phyloP scores from a whole-genome alignment of 2,113 vertebrate genomes.

The Butastur rufipennis region DNA sequence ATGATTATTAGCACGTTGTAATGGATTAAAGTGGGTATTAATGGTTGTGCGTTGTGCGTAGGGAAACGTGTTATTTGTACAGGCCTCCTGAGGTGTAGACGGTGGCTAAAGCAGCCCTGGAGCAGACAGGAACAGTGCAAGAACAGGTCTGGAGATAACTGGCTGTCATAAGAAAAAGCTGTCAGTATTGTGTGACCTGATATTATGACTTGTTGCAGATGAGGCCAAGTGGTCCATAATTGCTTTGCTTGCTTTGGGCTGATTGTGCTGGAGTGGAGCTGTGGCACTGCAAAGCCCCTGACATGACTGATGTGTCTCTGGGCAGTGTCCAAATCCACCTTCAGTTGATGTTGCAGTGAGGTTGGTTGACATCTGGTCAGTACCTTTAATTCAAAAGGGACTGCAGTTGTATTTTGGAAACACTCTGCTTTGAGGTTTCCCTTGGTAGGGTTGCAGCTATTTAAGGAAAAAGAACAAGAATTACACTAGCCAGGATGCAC shows the following conservation, averaged over 20 bases:
- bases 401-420: not conserved
- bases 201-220: not conserved
- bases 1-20: not conserved
- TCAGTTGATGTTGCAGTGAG: fast-evolving
- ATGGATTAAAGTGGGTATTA: not conserved
- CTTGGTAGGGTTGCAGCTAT: not conserved
- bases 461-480: not conserved
- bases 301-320: not conserved
- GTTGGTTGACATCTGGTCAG: not conserved
- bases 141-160: not conserved
- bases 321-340: not conserved
- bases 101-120: not conserved
- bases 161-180: not conserved
- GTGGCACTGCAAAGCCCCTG: not conserved
- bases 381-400: not conserved
- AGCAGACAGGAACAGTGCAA: not conserved
- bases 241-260: not conserved
- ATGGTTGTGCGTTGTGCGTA: fast-evolving
- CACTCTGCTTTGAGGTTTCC: not conserved
- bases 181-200: not conserved
- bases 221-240: not conserved
- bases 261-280: not conserved
- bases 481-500: fast-evolving
- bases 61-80: not conserved
- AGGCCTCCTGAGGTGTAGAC: not conserved